These are phyloP conservation scores for Agrochola lota DNA, from an alignment of 2,888 invertebrate genomes.

Conservation along the genomic window DNA sequence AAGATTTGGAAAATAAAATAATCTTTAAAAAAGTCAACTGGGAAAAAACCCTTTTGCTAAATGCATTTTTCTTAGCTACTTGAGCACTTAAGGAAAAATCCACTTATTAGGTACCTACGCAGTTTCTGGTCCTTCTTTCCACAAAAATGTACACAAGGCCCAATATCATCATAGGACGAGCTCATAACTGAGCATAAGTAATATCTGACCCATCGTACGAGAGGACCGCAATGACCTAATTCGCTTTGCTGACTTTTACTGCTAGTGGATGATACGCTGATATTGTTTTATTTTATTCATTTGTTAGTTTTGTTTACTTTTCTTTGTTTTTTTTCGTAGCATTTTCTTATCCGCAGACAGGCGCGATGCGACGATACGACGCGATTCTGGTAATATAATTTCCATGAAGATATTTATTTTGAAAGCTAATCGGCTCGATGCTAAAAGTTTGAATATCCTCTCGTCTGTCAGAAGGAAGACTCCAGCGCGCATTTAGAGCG, in stretches of 20 bases:
- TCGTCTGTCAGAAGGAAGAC: too few species aligned
- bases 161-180: constrained; percentile 7
- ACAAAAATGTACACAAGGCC: neutral
- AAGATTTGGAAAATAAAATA: neutral
- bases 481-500: too few species aligned
- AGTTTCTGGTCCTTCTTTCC: constrained; percentile 1
- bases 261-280: constrained; percentile 24
- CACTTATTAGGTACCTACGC: neutral
- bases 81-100: neutral
- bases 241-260: constrained; percentile 59
- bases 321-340: constrained; percentile 13
- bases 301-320: constrained; percentile 29
- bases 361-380: too few species aligned
- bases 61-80: neutral
- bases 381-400: too few species aligned
- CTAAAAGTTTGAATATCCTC: too few species aligned
- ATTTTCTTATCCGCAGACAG: too few species aligned
- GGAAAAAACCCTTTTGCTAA: neutral
- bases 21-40: neutral
- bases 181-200: constrained; percentile 55
- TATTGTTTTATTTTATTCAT: constrained; percentile 19
- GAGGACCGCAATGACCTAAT: constrained; percentile 49
- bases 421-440: neutral
- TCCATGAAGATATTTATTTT: neutral
- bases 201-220: constrained; percentile 39